Base-by-base conservation (phyloP, 2,113 vertebrate species). In the Syngnathus scovelli region DNA sequence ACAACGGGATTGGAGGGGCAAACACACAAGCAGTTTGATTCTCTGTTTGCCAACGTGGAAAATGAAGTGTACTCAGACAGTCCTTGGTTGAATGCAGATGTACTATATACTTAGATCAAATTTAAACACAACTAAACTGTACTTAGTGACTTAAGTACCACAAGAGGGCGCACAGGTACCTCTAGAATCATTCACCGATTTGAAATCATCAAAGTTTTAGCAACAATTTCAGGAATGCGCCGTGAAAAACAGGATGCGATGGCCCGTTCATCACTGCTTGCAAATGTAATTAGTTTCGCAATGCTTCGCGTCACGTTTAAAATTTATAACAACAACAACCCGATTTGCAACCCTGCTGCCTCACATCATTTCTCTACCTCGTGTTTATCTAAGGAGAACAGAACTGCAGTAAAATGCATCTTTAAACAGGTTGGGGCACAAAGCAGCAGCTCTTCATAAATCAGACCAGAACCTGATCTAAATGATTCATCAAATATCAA, bases 381-480 rank as follows among this genome's bases (percentile, higher is more conserved):
- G n/a, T 51, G 43, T 56, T 74, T 59, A 64, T 68, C 51, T 55
- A 23, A 55, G n/a, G 11, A 23, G 52, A 55, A 55, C 52, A 55
- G 52, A 55, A 55, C 65, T 23, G 44, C 54, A 66, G 61, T 39
- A 65, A 36, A 79, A 66, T 49, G 19, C 68, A 75, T 70, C 63
- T 79, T 72, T 69, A 70, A 77, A 77, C 64, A 70, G 66, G 64
- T 73, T 39, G 66, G 11, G 51, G 39, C 12, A 21, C 33, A 21
- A 68, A 15, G 56, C 66, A 73, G 67, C 66, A 58, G 71, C 59
- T 48, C 55, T 41, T 75, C 66, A 58, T 67, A 38, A 76, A 64
- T 61, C 72, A 49, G 49, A 27, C 59, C 41, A 43, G 12, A 43
- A 43, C 1, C 3, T 2, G 6, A 43, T 43, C 41, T 2, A 43